Percentiles rank a stretch among this genome's conserved stretches.
phyloP scores from a whole-genome alignment of 2,113 vertebrate genomes.

The Acanthochromis polyacanthus region DNA sequence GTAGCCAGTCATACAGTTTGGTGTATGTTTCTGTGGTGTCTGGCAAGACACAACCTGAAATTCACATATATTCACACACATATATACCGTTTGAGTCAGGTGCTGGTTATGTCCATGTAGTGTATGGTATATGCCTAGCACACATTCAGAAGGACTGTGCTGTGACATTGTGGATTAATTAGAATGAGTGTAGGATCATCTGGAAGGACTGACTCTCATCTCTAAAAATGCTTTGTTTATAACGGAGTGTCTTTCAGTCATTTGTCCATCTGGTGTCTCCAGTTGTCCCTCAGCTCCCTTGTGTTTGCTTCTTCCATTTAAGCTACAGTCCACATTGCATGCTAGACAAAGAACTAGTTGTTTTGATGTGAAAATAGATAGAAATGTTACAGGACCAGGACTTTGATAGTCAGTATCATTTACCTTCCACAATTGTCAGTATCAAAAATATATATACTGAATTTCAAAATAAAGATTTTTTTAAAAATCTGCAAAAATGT shows the following conservation, averaged over 20 bases:
- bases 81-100: not conserved
- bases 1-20: no score
- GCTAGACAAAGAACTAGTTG: not conserved
- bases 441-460: no score
- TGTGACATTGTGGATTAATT: not conserved
- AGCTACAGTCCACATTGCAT: slow-evolving; percentile 4
- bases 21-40: no score
- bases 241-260: slow-evolving; percentile 23
- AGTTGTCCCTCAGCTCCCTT: slow-evolving; percentile 21
- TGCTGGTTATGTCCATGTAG: not conserved
- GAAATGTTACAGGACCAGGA: no score
- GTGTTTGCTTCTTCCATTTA: slow-evolving; percentile 34
- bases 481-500: no score
- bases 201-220: not conserved
- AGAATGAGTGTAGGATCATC: not conserved
- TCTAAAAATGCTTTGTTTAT: slow-evolving; percentile 36
- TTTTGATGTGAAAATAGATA: no score
- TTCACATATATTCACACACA: not conserved
- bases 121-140: not conserved
- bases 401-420: no score
- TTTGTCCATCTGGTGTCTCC: slow-evolving; percentile 40
- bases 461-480: no score
- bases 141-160: not conserved
- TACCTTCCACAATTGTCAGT: no score
- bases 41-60: not conserved